Evolutionary conservation across 2,888 invertebrate genomes (phyloP), one percentile per base, ranked within the genome.

Genomic region (Sceliomorpha sp.): DNA sequence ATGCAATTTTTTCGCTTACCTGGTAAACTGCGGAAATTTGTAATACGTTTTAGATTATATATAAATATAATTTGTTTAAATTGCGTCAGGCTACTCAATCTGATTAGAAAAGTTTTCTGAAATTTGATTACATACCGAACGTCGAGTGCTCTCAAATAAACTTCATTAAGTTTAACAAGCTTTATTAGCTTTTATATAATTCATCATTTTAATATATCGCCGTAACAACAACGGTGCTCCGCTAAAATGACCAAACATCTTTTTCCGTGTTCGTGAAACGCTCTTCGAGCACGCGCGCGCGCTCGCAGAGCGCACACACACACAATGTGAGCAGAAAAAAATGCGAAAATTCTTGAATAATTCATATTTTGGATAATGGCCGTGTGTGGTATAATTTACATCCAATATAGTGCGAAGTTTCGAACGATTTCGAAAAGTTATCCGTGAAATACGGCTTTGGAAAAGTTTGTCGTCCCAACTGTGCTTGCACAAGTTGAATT

Each of bases 361-460:
- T 60, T 50, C 60, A 45, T 60, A 26, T 34, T 50, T 27, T 34
- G 12, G 37, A 27, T 37, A 45, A 51, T 7, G 31, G 27, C 10
- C 24, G 15, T 34, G 31, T n/a, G 53, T 24, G 15, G 32, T 34
- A 55, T 63, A 63, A 55, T 55, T 63, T 32, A 55, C 34, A 55
- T 40, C 24, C 9, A 36, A 45, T 44, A 20, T 32, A 27, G 34
- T 9, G 34, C 13, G 17, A 45, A 31, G 34, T 53, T 63, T 40
- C 12, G 32, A 53, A 62, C 47, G 40, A 55, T 53, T 63, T 63
- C 26, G 31, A 26, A 39, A 62, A 63, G 34, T 62, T 32, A 10
- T 8, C 29, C 44, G 31, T 32, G 26, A 53, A 62, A 32, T 40
- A 53, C 40, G 47, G 40, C 53, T 62, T 26, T 26, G 17, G n/a